Evolutionary conservation across 2,113 vertebrate species (phyloP).

Genomic region (Leiothrix lutea): DNA sequence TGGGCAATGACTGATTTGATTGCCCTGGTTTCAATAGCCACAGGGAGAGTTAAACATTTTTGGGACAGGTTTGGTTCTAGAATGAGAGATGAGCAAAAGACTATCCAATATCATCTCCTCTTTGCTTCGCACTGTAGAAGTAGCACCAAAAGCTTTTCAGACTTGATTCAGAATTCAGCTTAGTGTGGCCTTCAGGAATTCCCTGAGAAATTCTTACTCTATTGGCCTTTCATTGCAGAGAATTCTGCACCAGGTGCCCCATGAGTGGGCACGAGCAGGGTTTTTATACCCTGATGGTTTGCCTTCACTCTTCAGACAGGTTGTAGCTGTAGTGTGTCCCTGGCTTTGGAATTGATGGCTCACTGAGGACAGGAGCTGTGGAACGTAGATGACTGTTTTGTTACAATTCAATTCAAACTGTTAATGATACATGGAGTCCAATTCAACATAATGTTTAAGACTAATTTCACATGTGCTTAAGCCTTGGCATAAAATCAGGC

Average conservation of each 20-base stretch:
- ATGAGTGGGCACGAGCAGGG: not conserved
- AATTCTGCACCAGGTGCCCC: not conserved
- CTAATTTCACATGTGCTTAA: conserved; percentile 53
- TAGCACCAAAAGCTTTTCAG: not conserved
- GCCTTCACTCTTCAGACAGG: not conserved
- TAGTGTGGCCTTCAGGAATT: not conserved
- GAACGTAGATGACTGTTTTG: not conserved
- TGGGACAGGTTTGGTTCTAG: not conserved
- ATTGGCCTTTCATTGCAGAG: not conserved
- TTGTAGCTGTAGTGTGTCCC: not conserved
- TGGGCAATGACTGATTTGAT: not conserved
- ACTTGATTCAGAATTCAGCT: not conserved
- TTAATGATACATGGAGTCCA: conserved; percentile 33
- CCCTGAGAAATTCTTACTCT: not conserved
- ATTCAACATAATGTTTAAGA: conserved; percentile 18
- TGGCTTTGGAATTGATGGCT: not conserved
- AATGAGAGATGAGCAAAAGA: not conserved
- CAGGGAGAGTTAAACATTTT: not conserved
- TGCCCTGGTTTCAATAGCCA: not conserved
- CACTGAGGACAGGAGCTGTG: not conserved
- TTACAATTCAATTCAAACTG: not conserved
- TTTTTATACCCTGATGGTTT: accelerated
- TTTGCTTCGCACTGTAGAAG: not conserved
- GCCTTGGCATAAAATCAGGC: conserved; percentile 26
- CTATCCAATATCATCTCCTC: not conserved